These are phyloP conservation scores for Halichondria panicea DNA, from an alignment of 37 sponge, comb jelly and placozoan genomes.

Conservation along the genomic window DNA sequence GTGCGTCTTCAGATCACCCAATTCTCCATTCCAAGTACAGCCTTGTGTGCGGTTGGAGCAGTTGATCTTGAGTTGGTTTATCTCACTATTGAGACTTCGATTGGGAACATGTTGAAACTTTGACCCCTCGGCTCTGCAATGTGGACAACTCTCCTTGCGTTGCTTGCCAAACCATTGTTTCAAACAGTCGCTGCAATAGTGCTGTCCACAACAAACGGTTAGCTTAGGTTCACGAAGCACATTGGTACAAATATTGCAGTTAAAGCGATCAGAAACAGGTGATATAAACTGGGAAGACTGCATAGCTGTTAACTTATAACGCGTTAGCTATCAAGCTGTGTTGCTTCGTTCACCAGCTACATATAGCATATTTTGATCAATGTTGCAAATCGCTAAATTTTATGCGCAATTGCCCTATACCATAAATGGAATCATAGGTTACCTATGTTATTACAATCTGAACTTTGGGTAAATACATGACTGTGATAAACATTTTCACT, in stretches of 20 bases:
- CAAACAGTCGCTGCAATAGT: slow-evolving; percentile 16
- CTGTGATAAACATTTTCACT: too few relatives aligned
- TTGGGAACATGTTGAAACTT: neutral
- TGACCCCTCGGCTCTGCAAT: slow-evolving; percentile 1
- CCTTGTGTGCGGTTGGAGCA: neutral
- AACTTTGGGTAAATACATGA: too few relatives aligned
- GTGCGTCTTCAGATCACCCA: neutral
- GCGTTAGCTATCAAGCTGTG: too few relatives aligned
- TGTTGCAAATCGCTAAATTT: too few relatives aligned
- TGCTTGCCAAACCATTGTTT: neutral
- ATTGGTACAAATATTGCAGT: slow-evolving; percentile 7
- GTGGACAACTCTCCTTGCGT: slow-evolving; percentile 2
- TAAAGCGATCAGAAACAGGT: neutral
- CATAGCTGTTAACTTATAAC: too few relatives aligned
- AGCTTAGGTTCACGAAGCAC: slow-evolving; percentile 8
- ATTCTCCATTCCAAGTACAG: slow-evolving; percentile 1
- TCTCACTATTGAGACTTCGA: neutral
- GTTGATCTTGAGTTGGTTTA: slow-evolving; percentile 2
- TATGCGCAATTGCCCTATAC: too few relatives aligned
- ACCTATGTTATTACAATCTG: too few relatives aligned
- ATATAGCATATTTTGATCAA: too few relatives aligned
- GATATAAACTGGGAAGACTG: too few relatives aligned
- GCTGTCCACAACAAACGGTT: slow-evolving; percentile 14
- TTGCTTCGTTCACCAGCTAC: too few relatives aligned
- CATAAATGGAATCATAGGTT: too few relatives aligned